Percentiles rank a stretch among this genome's conserved stretches.
Evolutionary conservation across 2,888 invertebrate genomes (phyloP).

Genomic region (Drosophila merina): DNA sequence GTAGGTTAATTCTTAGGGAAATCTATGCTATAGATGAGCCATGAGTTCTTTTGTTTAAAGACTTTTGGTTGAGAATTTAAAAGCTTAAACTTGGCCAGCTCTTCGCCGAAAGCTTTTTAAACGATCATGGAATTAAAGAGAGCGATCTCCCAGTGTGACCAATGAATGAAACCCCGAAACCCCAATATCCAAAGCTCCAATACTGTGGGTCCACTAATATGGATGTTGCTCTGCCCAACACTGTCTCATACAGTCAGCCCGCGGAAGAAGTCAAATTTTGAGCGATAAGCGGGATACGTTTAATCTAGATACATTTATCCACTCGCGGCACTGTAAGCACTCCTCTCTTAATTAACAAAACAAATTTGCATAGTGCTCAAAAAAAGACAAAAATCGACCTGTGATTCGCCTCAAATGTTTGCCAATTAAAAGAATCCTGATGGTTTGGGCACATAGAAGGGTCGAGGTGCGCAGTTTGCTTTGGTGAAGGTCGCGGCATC

Average conservation of each 20-base stretch:
- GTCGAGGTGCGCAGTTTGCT: not conserved
- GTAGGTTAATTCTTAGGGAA: no score
- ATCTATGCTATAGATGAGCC: no score
- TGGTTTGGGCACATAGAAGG: not conserved
- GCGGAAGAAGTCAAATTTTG: not conserved
- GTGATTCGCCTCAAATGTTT: not conserved
- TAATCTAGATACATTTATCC: constrained; percentile 4
- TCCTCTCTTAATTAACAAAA: constrained; percentile 12
- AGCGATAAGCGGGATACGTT: constrained; percentile 11
- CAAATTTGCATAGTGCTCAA: constrained; percentile 7
- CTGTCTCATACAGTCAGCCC: not conserved
- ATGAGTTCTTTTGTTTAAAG: no score
- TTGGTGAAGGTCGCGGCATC: constrained; percentile 34
- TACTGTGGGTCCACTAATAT: not conserved
- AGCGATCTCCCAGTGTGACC: no score
- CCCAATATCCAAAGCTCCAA: no score
- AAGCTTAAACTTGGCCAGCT: no score
- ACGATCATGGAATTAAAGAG: no score
- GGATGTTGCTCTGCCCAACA: not conserved
- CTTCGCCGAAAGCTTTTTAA: no score
- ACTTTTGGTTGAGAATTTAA: no score
- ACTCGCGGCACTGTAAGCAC: constrained; percentile 6
- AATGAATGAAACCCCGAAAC: no score
- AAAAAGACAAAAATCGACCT: not conserved
- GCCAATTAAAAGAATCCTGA: constrained; percentile 19